Evolutionary conservation across 2,797 vertebrate species (phyloP).

Genomic region (Chaenodraco wilsoni): DNA sequence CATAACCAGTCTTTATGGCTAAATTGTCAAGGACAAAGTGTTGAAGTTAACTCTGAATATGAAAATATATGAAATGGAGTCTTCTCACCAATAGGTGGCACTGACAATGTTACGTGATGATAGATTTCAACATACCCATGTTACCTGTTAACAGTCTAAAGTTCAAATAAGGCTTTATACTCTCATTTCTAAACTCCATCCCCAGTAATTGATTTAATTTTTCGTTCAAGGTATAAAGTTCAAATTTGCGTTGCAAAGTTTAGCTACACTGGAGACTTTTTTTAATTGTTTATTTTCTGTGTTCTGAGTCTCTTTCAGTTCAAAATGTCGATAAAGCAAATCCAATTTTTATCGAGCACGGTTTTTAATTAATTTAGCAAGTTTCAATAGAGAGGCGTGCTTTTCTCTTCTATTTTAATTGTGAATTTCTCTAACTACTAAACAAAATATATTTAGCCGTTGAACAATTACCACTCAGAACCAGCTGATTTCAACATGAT

Average conservation of each 20-base stretch:
- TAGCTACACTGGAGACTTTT: neutral
- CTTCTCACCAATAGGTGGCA: slow-evolving; percentile 64
- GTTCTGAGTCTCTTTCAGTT: slow-evolving; percentile 1
- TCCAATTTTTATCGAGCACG: neutral
- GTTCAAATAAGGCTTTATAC: neutral
- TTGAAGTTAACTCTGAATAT: neutral
- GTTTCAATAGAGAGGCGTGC: neutral
- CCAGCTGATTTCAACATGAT: neutral
- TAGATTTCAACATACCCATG: neutral
- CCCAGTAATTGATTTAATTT: neutral
- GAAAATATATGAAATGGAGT: slow-evolving; percentile 18
- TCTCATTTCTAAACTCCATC: neutral
- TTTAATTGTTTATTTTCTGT: neutral
- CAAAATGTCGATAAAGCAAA: slow-evolving; percentile 12
- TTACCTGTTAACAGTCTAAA: neutral
- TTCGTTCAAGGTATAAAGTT: slow-evolving; percentile 10
- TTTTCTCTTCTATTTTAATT: neutral
- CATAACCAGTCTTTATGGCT: neutral
- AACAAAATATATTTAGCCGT: neutral
- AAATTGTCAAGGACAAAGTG: neutral
- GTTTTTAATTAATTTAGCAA: slow-evolving; percentile 12
- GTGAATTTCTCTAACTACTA: neutral
- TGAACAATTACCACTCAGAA: neutral
- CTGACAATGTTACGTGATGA: slow-evolving; percentile 17
- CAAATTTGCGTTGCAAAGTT: slow-evolving; percentile 9